Base-by-base conservation (phyloP, 2,888 invertebrate genomes). In the Harpagoxenus sublaevis region DNA sequence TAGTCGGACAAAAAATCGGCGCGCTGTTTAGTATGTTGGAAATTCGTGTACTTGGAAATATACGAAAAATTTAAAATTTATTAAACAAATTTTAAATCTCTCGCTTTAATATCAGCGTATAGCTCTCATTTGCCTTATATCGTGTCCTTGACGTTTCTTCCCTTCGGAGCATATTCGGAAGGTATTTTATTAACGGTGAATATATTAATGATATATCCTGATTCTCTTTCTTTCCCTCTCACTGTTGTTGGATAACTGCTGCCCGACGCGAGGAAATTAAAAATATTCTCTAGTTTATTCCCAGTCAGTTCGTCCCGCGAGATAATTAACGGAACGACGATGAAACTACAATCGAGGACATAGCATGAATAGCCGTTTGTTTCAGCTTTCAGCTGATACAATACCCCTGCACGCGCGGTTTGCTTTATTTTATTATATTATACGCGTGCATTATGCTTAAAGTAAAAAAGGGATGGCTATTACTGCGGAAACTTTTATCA, bases 131-230 rank as follows among this genome's bases (percentile, higher is more conserved):
- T 23, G 23, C 23, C 23, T 23, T 23, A 23, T 23, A 23, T 23
- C 23, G 23, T 23, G 23, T 23, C 23, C 23, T 23, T 23, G 23
- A 23, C 51, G 71, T 53, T 86, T 73, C 57, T 60, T 28, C 71
- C 60, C 42, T 2, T 1, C 28, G 12, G 39, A 39, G 74, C 5
- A 28, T 48, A 83, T 51, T 81, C 66, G 79, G 45, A 48, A 75
- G 75, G 86, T 87, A 89, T 87, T 87, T 89, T 88, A 88, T 89
- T 87, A 86, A 84, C 82, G 39, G 83, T 78, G 68, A 75, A 83
- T 23, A 23, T 23, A 23, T 23, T 23, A 23, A 23, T 23, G 0
- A 23, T 23, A 23, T 23, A 23, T 23, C 23, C 23, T 23, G 23
- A 23, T 23, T 23, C 2, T 42, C 23, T 63, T 0, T 28, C 12